phyloP scores from a whole-genome alignment of 2,888 invertebrate species.

The Drosophila aldrichi region DNA sequence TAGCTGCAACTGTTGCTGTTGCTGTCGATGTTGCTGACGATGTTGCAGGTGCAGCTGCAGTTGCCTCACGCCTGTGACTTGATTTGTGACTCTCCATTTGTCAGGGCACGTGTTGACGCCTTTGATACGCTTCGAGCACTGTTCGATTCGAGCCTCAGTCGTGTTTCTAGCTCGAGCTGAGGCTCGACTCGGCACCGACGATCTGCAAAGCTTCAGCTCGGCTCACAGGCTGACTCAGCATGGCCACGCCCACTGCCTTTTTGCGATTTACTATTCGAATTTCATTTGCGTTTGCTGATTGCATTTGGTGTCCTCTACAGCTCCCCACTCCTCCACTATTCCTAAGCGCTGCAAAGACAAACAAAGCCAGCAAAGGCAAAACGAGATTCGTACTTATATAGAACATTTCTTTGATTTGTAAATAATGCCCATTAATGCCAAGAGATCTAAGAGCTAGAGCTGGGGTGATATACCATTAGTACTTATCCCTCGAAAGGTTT shows the following conservation, averaged over 20 bases:
- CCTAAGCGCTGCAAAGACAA: neutral
- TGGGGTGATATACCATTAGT: neutral
- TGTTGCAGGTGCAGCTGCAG: neutral
- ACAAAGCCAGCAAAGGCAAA: no score
- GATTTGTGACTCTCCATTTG: neutral
- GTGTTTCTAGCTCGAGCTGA: neutral
- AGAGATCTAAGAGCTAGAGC: neutral
- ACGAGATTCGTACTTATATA: neutral
- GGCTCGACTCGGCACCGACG: slow-evolving; percentile 3
- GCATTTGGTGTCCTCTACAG: neutral
- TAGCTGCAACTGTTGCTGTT: neutral
- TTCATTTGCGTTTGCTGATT: neutral
- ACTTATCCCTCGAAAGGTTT: no score
- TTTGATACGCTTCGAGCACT: slow-evolving; percentile 9
- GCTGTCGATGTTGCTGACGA: neutral
- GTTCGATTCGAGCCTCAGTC: neutral
- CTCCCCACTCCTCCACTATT: neutral
- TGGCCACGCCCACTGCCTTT: neutral
- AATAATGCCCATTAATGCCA: no score
- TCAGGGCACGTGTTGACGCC: slow-evolving; percentile 12
- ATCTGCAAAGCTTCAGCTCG: neutral
- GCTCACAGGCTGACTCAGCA: neutral
- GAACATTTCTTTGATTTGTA: neutral
- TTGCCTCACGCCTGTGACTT: neutral
- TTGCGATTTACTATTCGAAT: neutral